Evolutionary conservation across 2,888 invertebrate genomes (phyloP), one percentile per base, ranked within the genome.

Genomic region (Ellobium chinense): DNA sequence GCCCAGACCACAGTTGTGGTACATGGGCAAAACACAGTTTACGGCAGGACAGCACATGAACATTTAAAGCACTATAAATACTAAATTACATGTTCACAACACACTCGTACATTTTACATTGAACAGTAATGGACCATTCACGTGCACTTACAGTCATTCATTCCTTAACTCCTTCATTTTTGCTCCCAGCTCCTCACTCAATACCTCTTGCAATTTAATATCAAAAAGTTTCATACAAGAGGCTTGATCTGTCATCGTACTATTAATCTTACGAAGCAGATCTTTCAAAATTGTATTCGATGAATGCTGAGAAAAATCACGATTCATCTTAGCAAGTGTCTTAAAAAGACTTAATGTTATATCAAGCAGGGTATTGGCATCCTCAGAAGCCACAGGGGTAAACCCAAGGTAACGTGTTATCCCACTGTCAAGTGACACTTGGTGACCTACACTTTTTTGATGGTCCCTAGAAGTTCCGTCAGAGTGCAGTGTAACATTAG

Each of bases 401-500:
- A 63, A 74, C 9, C 63, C 74, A 24, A 74, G 39, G 24, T 63
- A 39, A 2, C 62, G 29, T 3, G 29, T 27, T 37, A 12, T 37
- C 2, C 74, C 63, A 62, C 39, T 39, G 29, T 74, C 74, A 2
- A 74, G 37, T 34, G 63, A 39, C 18, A 63, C 9, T 37, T 74
- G 62, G 24, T 74, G 63, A 12, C 74, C 63, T 2, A 63, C 62
- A 12, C 62, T 63, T 63, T 74, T 74, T 29, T 63, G 14, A 1
- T 36, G 39, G 29, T 74, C 74, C 27, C 74, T 34, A 12, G 74
- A 74, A 12, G 74, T 74, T 1, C 63, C 74, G 39, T 74, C 74
- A 63, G 31, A 29, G 54, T 73, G 73, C 18, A 73, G 73, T 21
- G 73, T 58, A 4, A 56, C 21, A 27, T 73, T 73, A 24, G 18